Conservation (phyloP, 2,888 invertebrate genomes). For the Atrina japonica region DNA sequence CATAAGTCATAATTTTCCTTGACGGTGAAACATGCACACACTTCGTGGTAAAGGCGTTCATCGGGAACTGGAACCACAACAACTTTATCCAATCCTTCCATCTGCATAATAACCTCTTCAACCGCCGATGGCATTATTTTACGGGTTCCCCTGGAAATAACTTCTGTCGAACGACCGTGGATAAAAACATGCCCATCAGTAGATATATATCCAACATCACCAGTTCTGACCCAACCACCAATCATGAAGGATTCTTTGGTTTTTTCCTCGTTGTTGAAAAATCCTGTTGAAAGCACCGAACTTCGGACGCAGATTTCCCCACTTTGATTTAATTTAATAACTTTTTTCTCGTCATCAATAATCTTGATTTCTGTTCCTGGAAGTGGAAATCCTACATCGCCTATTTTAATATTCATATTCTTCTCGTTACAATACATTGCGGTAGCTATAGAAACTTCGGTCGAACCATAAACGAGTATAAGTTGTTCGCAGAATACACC, state of each 20-base stretch:
- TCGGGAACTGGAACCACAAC: slow-evolving; percentile 31
- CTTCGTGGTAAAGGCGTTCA: slow-evolving; percentile 28
- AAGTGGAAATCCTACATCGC: slow-evolving; percentile 14
- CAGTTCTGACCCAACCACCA: slow-evolving; percentile 20
- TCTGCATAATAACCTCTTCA: too few relatives aligned
- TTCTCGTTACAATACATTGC: not conserved
- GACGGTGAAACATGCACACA: slow-evolving; percentile 22
- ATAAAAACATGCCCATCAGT: slow-evolving; percentile 28
- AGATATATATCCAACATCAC: too few relatives aligned
- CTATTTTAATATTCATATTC: slow-evolving; percentile 4
- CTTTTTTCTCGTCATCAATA: slow-evolving; percentile 5
- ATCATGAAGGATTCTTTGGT: slow-evolving; percentile 14
- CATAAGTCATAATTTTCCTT: not conserved
- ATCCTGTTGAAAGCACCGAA: slow-evolving; percentile 1
- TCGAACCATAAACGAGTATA: slow-evolving; percentile 19
- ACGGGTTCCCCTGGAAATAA: too few relatives aligned
- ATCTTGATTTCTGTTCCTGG: slow-evolving; percentile 25
- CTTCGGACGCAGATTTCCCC: slow-evolving; percentile 21
- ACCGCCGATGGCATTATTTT: too few relatives aligned
- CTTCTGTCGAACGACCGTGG: slow-evolving; percentile 16
- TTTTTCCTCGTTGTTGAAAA: slow-evolving; percentile 6
- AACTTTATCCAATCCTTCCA: slow-evolving; percentile 3
- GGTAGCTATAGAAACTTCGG: slow-evolving; percentile 7
- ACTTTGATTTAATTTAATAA: not conserved
- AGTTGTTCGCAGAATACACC: slow-evolving; percentile 11